Conservation (phyloP, 2,888 invertebrate species). For the Temnothorax rugatulus region DNA sequence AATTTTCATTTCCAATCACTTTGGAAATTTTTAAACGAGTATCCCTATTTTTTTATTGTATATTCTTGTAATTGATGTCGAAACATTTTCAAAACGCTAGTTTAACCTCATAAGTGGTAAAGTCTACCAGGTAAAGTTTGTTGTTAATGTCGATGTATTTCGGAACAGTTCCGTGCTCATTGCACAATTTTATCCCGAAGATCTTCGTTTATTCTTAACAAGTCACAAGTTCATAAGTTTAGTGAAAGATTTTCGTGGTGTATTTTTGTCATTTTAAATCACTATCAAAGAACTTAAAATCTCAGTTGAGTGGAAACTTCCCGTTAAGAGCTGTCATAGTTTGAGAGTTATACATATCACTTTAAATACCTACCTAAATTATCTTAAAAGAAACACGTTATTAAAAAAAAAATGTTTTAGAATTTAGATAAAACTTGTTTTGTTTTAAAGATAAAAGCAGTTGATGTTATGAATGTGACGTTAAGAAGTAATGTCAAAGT, state of each 20-base stretch:
- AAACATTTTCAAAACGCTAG: background rate
- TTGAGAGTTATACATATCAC: background rate
- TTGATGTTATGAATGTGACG: too few species aligned
- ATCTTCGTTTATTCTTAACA: too few species aligned
- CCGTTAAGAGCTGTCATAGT: background rate
- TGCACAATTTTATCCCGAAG: too few species aligned
- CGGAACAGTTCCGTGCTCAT: too few species aligned
- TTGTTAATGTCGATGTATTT: too few species aligned
- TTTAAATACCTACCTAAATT: background rate
- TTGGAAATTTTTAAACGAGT: background rate
- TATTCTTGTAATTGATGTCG: background rate
- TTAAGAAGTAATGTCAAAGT: too few species aligned
- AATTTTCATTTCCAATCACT: background rate
- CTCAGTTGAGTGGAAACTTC: background rate
- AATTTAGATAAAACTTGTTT: background rate
- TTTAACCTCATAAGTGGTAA: background rate
- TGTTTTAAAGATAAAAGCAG: background rate
- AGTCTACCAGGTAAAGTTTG: too few species aligned
- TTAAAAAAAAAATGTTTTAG: background rate
- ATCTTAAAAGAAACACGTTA: background rate
- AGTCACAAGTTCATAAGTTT: background rate
- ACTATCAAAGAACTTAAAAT: background rate
- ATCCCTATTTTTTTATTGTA: background rate
- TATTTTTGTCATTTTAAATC: background rate
- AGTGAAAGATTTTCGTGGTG: background rate